These are phyloP conservation scores for Acanthosepion pharaonis DNA, from an alignment of 2,888 invertebrate species.

Conservation along the genomic window DNA sequence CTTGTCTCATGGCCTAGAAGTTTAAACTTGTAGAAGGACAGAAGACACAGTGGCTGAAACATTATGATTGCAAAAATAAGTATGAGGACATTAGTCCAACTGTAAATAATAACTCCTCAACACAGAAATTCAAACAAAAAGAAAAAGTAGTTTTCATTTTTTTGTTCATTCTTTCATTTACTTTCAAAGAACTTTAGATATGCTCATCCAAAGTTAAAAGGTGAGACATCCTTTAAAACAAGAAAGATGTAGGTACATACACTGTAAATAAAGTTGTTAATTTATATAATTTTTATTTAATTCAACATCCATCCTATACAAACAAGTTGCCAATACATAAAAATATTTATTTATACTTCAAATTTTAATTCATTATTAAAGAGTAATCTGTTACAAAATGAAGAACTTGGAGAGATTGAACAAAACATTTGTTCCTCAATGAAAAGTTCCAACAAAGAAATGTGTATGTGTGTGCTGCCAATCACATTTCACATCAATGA, in stretches of 20 bases:
- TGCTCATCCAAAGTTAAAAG: not conserved
- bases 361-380: not conserved
- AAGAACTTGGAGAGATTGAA: not conserved
- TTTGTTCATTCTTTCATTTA: not conserved
- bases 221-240: not conserved
- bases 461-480: not conserved
- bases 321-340: not conserved
- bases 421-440: not conserved
- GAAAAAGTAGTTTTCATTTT: not conserved
- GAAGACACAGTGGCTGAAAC: too few relatives aligned
- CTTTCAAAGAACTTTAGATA: not conserved
- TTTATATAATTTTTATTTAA: not conserved
- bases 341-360: not conserved
- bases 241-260: not conserved
- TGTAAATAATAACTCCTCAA: too few relatives aligned
- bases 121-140: not conserved
- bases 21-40: too few relatives aligned
- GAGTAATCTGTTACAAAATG: not conserved
- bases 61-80: too few relatives aligned
- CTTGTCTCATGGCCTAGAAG: too few relatives aligned
- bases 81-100: too few relatives aligned
- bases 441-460: not conserved
- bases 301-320: not conserved
- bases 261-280: not conserved
- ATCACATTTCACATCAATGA: not conserved